Evolutionary conservation across 2,113 vertebrate species (phyloP), one percentile per base, ranked within the genome.

Genomic region (Phylloscopus trochiloides): DNA sequence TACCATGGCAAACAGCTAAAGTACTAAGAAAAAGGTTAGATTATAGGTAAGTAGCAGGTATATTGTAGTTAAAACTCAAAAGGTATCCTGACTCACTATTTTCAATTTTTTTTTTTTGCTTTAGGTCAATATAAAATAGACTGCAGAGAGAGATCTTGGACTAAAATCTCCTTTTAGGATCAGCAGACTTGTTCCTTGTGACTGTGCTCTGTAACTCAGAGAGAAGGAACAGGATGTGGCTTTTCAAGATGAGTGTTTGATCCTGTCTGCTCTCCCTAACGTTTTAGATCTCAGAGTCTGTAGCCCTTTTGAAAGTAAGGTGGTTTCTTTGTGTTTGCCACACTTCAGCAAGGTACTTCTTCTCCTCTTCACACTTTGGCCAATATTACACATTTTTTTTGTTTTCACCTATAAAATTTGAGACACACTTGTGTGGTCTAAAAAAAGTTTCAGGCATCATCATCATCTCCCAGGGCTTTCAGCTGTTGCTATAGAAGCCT

Each of bases 401-500:
- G 50, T 76, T 93, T 93, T 92, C 14, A 52, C 59, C 63, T 93
- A 3, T 42, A 40, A 31, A 51, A 76, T 83, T 51, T 4, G 2
- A 73, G 73, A 83, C 52, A 50, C 6, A 7, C 13, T 79, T 20
- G 26, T 54, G 28, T 14, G 25, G 25, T 58, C 93, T 96, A 96
- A 96, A 97, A 94, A 94, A 73, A 76, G 63, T 92, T 90, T 81
- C 91, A 86, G 78, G 14, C 94, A 90, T 93, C 82, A 57, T 92
- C 59, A 71, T 95, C 86, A 36, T 36, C 36, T 96, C 92, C 90
- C 52, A 90, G 92, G 63, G 88, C 62, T 92, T 88, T 93, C 51
- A 90, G 88, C 94, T 90, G 94, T 96, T 97, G 94, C 94, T 94
- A 96, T 96, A 97, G 96, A 92, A 96, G 92, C 94, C 88, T 88